phyloP scores from a whole-genome alignment of 2,113 vertebrate genomes.

The Cygnus atratus region DNA sequence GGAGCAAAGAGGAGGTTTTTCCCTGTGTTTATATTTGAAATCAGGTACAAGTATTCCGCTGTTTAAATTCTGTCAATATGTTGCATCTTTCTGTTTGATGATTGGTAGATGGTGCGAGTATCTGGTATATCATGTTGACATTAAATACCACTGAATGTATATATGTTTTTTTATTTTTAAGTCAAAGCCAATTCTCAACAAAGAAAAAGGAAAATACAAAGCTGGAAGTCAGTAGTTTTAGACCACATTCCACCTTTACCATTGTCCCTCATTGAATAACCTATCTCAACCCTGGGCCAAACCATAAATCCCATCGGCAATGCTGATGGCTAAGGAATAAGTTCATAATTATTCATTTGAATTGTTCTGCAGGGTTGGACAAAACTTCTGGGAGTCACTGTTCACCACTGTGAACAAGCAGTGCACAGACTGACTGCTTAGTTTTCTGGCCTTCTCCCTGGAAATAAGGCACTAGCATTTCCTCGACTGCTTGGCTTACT shows the following conservation, averaged over 20 bases:
- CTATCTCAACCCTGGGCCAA: neutral
- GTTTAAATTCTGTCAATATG: slow-evolving; percentile 8
- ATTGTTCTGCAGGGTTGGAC: neutral
- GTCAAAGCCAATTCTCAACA: neutral
- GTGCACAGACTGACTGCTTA: neutral
- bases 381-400: neutral
- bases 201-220: neutral
- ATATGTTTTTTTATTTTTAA: neutral
- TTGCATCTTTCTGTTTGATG: slow-evolving; percentile 3
- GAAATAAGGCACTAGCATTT: neutral
- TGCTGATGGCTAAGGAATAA: neutral
- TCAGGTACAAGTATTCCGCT: slow-evolving; percentile 35
- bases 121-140: neutral
- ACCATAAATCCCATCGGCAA: neutral
- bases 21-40: neutral
- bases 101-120: neutral
- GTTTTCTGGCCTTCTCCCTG: neutral
- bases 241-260: neutral
- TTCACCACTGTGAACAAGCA: neutral
- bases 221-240: neutral
- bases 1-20: neutral
- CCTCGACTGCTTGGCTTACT: neutral
- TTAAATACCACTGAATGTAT: neutral
- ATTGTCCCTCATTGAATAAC: neutral
- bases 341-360: neutral